These are phyloP conservation scores for Macrotrachela quadricornifera DNA, from an alignment of 1,140 invertebrate species.

Conservation along the genomic window DNA sequence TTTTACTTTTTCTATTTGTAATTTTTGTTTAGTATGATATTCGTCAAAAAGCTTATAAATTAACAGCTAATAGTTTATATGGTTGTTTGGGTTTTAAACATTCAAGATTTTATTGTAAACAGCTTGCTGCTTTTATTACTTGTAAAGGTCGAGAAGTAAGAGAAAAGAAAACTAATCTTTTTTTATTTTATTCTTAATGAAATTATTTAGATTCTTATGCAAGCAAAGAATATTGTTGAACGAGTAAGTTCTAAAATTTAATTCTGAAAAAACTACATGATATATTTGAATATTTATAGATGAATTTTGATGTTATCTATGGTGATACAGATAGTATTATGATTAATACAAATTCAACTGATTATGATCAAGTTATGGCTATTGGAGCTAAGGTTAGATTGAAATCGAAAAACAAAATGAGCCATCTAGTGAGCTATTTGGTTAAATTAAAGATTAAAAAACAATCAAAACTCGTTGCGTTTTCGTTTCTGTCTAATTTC, in stretches of 20 bases:
- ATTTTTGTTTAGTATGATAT: conserved; percentile 59
- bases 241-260: conserved; percentile 30
- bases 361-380: conserved; percentile 58
- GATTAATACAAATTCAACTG: conserved; percentile 77
- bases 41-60: conserved; percentile 78
- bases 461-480: too few relatives aligned
- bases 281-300: conserved; percentile 16
- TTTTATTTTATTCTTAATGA: background rate
- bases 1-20: too few relatives aligned
- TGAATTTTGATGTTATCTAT: conserved; percentile 84
- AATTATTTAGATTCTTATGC: conserved; percentile 28
- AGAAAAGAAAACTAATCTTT: background rate
- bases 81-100: conserved; percentile 83
- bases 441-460: background rate
- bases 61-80: conserved; percentile 98
- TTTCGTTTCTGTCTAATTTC: too few relatives aligned
- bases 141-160: conserved; percentile 71
- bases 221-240: conserved; percentile 48
- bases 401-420: background rate
- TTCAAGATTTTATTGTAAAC: conserved; percentile 88
- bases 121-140: conserved; percentile 78
- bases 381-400: conserved; percentile 43
- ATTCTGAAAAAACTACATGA: conserved; percentile 7
- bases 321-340: conserved; percentile 98
- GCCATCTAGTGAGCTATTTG: background rate